These are phyloP conservation scores for Podotricha telesiphe DNA, from an alignment of 2,888 invertebrate species.

Conservation along the genomic window DNA sequence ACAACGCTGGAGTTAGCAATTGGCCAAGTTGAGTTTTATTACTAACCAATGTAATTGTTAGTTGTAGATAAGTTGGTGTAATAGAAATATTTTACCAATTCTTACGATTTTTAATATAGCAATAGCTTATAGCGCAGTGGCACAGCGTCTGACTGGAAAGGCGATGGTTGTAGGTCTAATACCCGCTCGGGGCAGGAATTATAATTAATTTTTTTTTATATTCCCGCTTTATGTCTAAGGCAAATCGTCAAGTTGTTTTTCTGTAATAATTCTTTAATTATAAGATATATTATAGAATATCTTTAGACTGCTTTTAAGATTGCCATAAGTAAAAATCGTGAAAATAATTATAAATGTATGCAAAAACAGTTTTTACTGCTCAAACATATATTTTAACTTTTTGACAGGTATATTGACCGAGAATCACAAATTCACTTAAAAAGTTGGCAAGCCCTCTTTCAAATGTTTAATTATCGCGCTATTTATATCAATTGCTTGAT, in stretches of 20 bases:
- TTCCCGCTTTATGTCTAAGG: too few relatives aligned
- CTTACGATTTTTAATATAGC: not conserved
- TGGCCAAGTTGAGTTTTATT: conserved; percentile 3
- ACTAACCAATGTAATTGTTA: not conserved
- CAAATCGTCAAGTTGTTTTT: too few relatives aligned
- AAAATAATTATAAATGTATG: not conserved
- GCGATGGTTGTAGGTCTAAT: too few relatives aligned
- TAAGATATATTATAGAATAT: too few relatives aligned
- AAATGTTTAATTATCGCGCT: conserved; percentile 18
- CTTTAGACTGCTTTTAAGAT: not conserved
- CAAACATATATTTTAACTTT: not conserved
- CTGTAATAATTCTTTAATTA: too few relatives aligned
- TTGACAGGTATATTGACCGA: conserved; percentile 1
- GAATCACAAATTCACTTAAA: conserved; percentile 9
- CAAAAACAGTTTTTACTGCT: not conserved
- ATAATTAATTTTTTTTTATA: too few relatives aligned
- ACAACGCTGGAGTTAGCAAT: conserved; percentile 6
- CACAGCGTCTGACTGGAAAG: too few relatives aligned
- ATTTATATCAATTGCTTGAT: conserved; percentile 29
- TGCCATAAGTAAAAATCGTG: not conserved
- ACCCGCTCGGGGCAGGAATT: too few relatives aligned
- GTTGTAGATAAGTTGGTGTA: not conserved
- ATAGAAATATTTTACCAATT: conserved; percentile 4
- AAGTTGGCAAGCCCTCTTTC: not conserved
- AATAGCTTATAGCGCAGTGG: too few relatives aligned